Evolutionary conservation across 2,888 invertebrate genomes (phyloP).

Genomic region (Xanthostigma xanthostigma): DNA sequence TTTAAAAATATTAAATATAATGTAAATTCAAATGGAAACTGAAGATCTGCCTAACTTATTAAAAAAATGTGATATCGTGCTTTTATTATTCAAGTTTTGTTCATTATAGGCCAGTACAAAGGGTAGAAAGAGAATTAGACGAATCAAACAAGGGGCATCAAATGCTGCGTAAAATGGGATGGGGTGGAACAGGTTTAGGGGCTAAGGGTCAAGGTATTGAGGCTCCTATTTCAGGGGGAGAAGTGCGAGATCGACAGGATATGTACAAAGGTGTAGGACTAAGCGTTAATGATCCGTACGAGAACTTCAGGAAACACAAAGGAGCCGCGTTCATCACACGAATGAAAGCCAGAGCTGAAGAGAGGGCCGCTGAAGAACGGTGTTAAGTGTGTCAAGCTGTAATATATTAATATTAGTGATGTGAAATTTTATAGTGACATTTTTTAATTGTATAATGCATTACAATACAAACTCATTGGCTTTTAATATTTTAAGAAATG

Average conservation of each 20-base stretch:
- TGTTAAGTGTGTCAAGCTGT: neutral
- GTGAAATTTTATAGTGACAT: neutral
- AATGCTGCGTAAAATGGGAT: slow-evolving; percentile 95
- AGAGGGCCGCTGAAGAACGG: slow-evolving; percentile 28
- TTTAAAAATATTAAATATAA: no score
- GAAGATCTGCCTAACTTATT: neutral
- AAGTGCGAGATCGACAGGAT: slow-evolving; percentile 78
- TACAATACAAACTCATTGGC: neutral
- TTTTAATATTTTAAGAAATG: no score
- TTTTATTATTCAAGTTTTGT: no score
- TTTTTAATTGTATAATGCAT: slow-evolving; percentile 1
- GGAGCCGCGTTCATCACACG: slow-evolving; percentile 88
- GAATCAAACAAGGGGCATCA: slow-evolving; percentile 94
- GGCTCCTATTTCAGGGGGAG: slow-evolving; percentile 83
- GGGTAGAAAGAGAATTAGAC: slow-evolving; percentile 50
- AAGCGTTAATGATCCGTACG: slow-evolving; percentile 87
- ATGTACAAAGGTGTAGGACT: slow-evolving; percentile 92
- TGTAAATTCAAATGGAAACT: no score
- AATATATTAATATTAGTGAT: slow-evolving; percentile 2
- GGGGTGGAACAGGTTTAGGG: slow-evolving; percentile 90
- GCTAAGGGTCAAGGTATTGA: slow-evolving; percentile 92
- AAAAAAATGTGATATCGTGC: slow-evolving; percentile 1
- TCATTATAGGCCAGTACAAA: no score
- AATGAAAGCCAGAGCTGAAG: slow-evolving; percentile 82
- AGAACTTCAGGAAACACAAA: slow-evolving; percentile 92